Evolutionary conservation across 2,797 vertebrate species (phyloP).

Genomic region (Lutjanus campechanus): DNA sequence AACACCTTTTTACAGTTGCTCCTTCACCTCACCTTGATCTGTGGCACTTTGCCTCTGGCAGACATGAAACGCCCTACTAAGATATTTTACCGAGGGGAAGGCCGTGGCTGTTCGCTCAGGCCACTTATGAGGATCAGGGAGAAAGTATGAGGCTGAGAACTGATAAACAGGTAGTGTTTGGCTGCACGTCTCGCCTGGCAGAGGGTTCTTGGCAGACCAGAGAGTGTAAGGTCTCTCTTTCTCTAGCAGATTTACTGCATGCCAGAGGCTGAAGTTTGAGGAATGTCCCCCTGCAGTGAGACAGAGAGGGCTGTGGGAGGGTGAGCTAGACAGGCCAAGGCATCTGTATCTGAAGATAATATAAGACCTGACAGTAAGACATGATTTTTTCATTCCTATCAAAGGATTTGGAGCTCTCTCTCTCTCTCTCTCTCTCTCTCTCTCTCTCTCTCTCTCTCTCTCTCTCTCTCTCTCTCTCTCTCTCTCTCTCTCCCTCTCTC

Average conservation of each 20-base stretch:
- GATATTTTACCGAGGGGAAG: conserved; percentile 19
- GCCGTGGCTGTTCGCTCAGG: not conserved
- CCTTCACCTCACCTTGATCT: conserved; percentile 56
- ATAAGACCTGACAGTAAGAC: conserved; percentile 61
- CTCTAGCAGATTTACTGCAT: conserved; percentile 78
- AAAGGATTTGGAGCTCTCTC: conserved; percentile 46
- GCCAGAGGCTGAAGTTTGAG: conserved; percentile 77
- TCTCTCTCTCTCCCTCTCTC: conserved; percentile 29
- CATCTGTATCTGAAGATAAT: conserved; percentile 68
- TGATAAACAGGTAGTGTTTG: conserved; percentile 53
- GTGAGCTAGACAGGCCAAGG: conserved; percentile 59
- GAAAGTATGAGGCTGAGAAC: conserved; percentile 30
- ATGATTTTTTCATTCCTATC: conserved; percentile 45
- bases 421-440: conserved; percentile 29
- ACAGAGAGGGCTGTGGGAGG: conserved; percentile 60
- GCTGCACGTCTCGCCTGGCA: conserved; percentile 50
- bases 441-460: conserved; percentile 12
- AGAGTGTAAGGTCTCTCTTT: conserved; percentile 55
- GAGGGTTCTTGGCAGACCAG: conserved; percentile 39
- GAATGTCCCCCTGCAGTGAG: conserved; percentile 82
- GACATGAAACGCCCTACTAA: conserved; percentile 22
- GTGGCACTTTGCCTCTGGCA: conserved; percentile 32
- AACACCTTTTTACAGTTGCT: conserved; percentile 69
- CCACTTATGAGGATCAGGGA: conserved; percentile 13
- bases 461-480: conserved; percentile 12